Conservation (phyloP, 2,113 vertebrate species). For the Chrysemys picta region DNA sequence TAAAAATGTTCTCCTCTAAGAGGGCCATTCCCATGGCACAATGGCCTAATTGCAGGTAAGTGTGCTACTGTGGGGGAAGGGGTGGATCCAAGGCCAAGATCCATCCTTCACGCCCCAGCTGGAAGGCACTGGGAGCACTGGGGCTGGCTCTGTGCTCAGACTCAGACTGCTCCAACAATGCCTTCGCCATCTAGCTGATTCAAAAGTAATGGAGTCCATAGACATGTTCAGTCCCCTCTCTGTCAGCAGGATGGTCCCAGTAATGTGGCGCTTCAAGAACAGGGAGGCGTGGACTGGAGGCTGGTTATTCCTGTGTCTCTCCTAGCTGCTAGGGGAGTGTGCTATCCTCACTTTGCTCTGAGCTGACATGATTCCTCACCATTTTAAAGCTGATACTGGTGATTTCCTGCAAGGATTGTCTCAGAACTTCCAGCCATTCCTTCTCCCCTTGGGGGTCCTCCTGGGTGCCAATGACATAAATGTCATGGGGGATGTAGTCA, state of each 20-base stretch:
- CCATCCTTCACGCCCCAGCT: not conserved
- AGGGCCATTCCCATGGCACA: not conserved
- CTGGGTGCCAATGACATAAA: constrained; percentile 96
- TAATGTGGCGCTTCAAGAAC: not conserved
- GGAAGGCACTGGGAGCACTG: not conserved
- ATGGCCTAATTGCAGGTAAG: not conserved
- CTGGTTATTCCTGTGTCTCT: not conserved
- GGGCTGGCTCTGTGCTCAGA: not conserved
- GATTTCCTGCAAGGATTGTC: constrained; percentile 87
- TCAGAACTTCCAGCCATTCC: constrained; percentile 92
- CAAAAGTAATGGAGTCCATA: not conserved
- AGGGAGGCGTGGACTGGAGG: not conserved
- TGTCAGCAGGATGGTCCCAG: not conserved
- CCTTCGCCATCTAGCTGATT: not conserved
- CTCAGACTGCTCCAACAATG: not conserved
- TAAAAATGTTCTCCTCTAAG: not conserved
- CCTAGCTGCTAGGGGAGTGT: not conserved
- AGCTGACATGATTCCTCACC: constrained; percentile 74
- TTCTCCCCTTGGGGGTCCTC: constrained; percentile 93
- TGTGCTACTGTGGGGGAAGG: not conserved
- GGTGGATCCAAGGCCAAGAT: not conserved
- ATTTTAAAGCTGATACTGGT: constrained; percentile 95
- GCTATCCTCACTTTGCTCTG: not conserved
- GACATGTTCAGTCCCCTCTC: not conserved
- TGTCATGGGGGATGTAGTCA: constrained; percentile 96